Evolutionary conservation across 2,888 invertebrate genomes (phyloP), one percentile per base, ranked within the genome.

Genomic region (Plagodis pulveraria): DNA sequence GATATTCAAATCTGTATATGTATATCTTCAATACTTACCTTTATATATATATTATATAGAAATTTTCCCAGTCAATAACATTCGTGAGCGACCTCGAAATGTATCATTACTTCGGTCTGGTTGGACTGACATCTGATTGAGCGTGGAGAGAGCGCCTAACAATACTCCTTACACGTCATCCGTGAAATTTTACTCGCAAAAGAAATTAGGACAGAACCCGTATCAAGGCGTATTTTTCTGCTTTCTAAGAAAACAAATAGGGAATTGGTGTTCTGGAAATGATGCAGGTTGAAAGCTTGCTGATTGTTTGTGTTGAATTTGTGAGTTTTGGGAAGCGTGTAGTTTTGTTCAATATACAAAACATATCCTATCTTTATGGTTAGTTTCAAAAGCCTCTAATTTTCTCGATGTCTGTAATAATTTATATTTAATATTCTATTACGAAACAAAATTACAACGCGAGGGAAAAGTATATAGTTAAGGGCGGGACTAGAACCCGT

Each of bases 201-300:
- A 58, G 44, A 49, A 58, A 58, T 58, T 58, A 58, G 40, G 33
- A 38, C 42, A 22, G 32, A 41, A 52, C 52, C 49, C 50, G 41
- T 43, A 53, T 61, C 56, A 47, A 53, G 44, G 49, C 33, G 48
- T 51, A 41, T 34, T 35, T 51, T 47, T 60, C 55, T 55, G 59
- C 44, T 50, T 36, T 46, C 11, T 51, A 42, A 55, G 62, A 58
- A 55, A 47, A 57, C 44, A 58, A 62, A 57, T 48, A 36, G 47
- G 48, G 53, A 49, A 47, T 40, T 36, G 53, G 38, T 46, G 61
- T 47, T 9, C 47, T 57, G 61, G 50, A 62, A 62, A 12, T 62
- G 55, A 60, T 44, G 40, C 11, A 43, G 55, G 50, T 52, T 40
- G 42, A 41, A 22, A 35, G 44, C n/a, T 53, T 38, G 43, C 5